Percentiles rank a stretch among this genome's conserved stretches.
phyloP scores from a whole-genome alignment of 23 tunicate genomes.

The Oikopleura dioica region DNA sequence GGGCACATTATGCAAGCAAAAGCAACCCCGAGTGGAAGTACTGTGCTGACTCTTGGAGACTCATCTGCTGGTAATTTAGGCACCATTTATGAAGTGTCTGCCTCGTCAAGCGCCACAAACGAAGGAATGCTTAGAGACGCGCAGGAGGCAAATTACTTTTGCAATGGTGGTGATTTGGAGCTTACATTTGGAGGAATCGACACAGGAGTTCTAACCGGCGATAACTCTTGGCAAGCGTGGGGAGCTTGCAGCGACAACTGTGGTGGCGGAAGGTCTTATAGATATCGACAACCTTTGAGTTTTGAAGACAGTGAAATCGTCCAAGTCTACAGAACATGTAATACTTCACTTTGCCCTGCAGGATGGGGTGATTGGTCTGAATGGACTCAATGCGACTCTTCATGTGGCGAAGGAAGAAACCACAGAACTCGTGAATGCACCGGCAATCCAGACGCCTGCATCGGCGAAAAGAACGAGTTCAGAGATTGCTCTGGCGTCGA shows the following conservation, averaged over 20 bases:
- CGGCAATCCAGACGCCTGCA: not conserved
- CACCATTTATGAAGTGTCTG: no score
- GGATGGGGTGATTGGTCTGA: not conserved
- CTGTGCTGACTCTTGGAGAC: no score
- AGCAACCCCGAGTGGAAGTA: no score
- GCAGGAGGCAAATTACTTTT: no score
- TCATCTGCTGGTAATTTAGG: no score
- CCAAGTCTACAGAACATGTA: not conserved
- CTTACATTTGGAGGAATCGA: no score
- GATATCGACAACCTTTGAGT: not conserved
- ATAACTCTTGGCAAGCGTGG: not conserved
- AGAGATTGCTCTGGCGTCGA: not conserved
- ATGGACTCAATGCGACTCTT: not conserved
- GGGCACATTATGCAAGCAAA: no score
- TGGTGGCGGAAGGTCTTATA: not conserved
- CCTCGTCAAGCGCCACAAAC: no score
- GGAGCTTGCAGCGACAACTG: not conserved
- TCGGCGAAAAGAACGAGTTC: no score
- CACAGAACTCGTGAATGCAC: not conserved
- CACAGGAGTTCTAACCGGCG: not conserved
- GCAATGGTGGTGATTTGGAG: no score
- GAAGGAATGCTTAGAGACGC: no score
- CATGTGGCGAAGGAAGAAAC: not conserved
- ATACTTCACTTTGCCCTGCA: not conserved
- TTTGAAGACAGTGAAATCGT: not conserved